Conservation (phyloP, 2,113 vertebrate species). For the Acrocephalus kingi region DNA sequence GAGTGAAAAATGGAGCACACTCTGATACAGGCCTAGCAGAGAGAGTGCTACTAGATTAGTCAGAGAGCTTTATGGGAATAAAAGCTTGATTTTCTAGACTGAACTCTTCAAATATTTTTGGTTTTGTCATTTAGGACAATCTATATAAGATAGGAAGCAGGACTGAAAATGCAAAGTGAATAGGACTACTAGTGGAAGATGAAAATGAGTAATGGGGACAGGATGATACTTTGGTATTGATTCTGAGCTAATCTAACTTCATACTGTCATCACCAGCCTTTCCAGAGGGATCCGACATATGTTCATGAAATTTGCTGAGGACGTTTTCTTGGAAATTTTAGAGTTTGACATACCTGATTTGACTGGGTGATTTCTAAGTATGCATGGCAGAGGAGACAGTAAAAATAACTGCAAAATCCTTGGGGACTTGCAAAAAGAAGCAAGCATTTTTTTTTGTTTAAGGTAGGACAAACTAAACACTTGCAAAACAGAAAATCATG, state of each 20-base stretch:
- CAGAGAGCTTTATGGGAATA: neutral
- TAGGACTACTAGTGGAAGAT: neutral
- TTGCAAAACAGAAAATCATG: neutral
- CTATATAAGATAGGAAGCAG: neutral
- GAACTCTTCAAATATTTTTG: neutral
- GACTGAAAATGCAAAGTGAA: neutral
- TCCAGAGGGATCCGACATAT: neutral
- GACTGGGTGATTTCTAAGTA: neutral
- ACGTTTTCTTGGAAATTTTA: neutral
- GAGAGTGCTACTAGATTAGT: neutral
- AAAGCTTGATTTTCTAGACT: neutral
- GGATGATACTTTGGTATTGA: neutral
- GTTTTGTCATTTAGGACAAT: neutral
- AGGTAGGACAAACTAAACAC: neutral
- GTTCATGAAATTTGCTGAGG: neutral
- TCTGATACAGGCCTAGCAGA: neutral
- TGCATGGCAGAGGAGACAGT: neutral
- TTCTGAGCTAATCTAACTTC: neutral
- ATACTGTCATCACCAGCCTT: neutral
- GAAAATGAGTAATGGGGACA: neutral
- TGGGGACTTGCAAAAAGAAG: neutral
- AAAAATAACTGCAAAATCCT: neutral
- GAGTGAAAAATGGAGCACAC: neutral
- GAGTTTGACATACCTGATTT: neutral
- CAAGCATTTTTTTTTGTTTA: neutral